These are phyloP conservation scores for Equus przewalskii DNA, from an alignment of 2,113 vertebrate species.

Conservation along the genomic window DNA sequence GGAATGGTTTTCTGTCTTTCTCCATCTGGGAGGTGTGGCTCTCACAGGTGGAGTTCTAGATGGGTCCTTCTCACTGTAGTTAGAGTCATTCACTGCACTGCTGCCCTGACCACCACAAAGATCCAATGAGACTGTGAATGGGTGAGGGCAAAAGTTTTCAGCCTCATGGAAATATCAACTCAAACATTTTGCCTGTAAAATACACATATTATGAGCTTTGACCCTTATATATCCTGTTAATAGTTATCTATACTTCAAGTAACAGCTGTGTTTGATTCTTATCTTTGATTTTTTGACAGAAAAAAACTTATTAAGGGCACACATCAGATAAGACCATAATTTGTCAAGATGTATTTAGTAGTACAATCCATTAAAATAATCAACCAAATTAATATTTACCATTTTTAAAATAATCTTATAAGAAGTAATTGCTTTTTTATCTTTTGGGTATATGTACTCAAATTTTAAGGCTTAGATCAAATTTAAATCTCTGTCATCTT, in stretches of 20 bases:
- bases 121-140: not conserved
- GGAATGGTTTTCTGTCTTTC: not conserved
- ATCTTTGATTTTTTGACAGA: not conserved
- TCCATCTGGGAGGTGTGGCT: not conserved
- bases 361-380: constrained; percentile 26
- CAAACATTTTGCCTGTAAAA: not conserved
- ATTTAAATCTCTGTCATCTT: constrained; percentile 50
- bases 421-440: constrained; percentile 48
- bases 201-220: not conserved
- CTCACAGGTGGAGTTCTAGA: not conserved
- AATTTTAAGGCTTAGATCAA: constrained; percentile 49
- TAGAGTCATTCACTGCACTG: not conserved
- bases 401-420: constrained; percentile 49
- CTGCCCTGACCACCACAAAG: not conserved
- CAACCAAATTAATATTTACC: not conserved
- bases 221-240: not conserved
- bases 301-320: not conserved
- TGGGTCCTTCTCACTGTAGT: rapidly evolving
- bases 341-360: constrained; percentile 25
- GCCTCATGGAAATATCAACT: not conserved
- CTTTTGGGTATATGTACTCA: constrained; percentile 25
- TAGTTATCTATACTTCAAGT: not conserved
- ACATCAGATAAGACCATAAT: not conserved
- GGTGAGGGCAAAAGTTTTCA: not conserved
- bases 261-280: not conserved